Percentiles rank a stretch among this genome's conserved stretches.
Conservation (phyloP, 1,140 invertebrate species). For the Metaphire vulgaris region DNA sequence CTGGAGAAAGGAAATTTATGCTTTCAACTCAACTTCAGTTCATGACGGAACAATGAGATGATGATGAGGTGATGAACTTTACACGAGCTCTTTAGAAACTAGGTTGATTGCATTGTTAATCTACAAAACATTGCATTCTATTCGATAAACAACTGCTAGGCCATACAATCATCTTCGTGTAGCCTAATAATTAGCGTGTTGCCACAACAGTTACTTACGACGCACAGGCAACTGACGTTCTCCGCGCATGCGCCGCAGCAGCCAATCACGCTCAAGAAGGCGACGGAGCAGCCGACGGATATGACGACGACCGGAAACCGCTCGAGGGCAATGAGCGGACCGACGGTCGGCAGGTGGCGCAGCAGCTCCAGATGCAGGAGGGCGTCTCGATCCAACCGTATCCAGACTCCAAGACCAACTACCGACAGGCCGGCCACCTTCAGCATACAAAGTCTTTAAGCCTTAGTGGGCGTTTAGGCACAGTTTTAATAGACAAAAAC, state of each 20-base stretch:
- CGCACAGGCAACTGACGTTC: neutral
- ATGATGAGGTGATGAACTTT: no score
- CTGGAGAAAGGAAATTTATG: no score
- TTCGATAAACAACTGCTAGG: no score
- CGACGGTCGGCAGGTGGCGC: neutral
- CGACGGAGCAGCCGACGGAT: neutral
- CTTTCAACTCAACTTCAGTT: no score
- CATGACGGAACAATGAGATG: no score
- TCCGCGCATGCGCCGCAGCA: neutral
- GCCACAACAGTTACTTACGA: no score
- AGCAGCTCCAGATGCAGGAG: neutral
- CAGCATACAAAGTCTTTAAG: neutral
- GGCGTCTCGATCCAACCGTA: neutral
- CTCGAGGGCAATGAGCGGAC: neutral
- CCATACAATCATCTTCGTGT: no score
- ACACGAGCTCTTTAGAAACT: no score
- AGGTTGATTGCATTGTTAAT: no score
- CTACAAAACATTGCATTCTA: no score
- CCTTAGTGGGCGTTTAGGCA: neutral
- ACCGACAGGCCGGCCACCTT: neutral
- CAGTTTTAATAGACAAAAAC: neutral
- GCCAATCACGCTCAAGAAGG: neutral
- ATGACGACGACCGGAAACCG: neutral
- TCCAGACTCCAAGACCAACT: neutral
- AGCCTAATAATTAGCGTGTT: no score